A percentile compares a stretch with the other conserved stretches of the same genome.
Conservation (phyloP, 2,888 invertebrate genomes). For the Phengaris arion region DNA sequence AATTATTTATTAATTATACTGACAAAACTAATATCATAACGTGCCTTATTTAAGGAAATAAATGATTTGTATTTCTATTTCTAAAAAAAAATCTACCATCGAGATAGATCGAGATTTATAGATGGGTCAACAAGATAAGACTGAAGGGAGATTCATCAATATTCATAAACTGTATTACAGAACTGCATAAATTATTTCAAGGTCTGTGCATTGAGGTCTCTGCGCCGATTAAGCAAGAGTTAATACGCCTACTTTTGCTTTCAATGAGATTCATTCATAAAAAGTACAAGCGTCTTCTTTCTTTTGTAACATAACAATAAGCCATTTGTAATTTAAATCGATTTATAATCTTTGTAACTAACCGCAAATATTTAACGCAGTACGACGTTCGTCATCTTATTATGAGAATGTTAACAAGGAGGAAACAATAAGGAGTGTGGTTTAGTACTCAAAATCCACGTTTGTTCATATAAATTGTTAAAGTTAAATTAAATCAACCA, state of each 20-base stretch:
- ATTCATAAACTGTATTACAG: not conserved
- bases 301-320: not conserved
- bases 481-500: not conserved
- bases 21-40: too few species aligned
- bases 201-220: constrained; percentile 18
- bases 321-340: constrained; percentile 4
- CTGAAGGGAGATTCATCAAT: not conserved
- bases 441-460: too few species aligned
- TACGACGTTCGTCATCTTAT: too few species aligned
- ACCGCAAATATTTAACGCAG: too few species aligned
- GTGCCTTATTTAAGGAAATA: too few species aligned
- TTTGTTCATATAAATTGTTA: too few species aligned
- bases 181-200: constrained; percentile 27
- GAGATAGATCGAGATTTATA: not conserved
- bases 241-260: constrained; percentile 36
- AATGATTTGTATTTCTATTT: too few species aligned
- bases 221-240: constrained; percentile 31
- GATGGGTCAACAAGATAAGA: constrained; percentile 1
- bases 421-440: too few species aligned
- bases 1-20: too few species aligned
- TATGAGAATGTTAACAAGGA: too few species aligned
- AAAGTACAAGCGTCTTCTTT: constrained; percentile 30
- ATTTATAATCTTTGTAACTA: not conserved
- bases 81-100: not conserved
- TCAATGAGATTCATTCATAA: constrained; percentile 41